Evolutionary conservation across 1,140 invertebrate species (phyloP).

Genomic region (Drosophila arawakana): DNA sequence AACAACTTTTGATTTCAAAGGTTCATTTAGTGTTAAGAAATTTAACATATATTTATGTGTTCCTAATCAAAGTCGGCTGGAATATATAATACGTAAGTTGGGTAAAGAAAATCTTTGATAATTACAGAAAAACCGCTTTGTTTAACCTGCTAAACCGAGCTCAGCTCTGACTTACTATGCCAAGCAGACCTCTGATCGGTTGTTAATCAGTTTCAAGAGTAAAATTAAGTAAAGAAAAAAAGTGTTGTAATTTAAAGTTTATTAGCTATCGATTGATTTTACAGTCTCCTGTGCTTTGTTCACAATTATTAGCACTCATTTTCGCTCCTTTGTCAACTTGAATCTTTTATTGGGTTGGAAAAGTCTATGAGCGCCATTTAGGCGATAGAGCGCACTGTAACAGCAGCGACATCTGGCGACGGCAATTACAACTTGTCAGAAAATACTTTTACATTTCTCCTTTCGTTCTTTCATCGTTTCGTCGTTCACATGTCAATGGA

Average conservation of each 20-base stretch:
- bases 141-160: too few species aligned
- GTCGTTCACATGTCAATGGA: conserved; percentile 32
- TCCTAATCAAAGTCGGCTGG: too few species aligned
- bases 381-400: background rate
- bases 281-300: background rate
- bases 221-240: background rate
- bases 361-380: conserved; percentile 45
- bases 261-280: background rate
- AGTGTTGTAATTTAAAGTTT: conserved; percentile 9
- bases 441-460: conserved; percentile 20
- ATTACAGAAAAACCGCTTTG: too few species aligned
- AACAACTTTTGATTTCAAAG: too few species aligned
- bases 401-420: conserved; percentile 37
- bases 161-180: too few species aligned
- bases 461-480: background rate
- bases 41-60: too few species aligned
- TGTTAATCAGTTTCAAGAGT: too few species aligned
- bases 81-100: too few species aligned
- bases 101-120: too few species aligned
- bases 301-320: background rate
- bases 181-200: too few species aligned
- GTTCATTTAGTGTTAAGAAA: too few species aligned
- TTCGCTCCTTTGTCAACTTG: background rate
- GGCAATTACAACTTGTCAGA: conserved; percentile 68
- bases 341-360: background rate